These are phyloP conservation scores for Pseudochirops corinnae DNA, from an alignment of 2,797 vertebrate genomes.

Conservation along the genomic window DNA sequence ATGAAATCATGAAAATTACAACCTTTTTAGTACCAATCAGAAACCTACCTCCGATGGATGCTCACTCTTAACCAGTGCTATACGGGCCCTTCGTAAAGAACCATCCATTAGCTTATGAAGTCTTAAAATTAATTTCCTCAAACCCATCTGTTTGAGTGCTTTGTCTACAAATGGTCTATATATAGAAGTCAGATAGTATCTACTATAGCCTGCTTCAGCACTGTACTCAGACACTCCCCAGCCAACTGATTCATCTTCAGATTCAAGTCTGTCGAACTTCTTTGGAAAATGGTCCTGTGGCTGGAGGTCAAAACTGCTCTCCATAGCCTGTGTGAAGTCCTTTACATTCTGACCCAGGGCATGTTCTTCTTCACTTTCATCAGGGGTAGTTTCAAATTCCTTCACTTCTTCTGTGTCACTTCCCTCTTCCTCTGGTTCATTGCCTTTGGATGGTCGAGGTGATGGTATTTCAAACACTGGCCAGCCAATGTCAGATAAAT, in stretches of 20 bases:
- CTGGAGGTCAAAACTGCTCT: conserved; percentile 81
- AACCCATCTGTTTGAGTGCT: conserved; percentile 99
- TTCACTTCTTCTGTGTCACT: conserved; percentile 88
- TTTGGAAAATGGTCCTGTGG: conserved; percentile 81
- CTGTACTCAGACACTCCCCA: conserved; percentile 82
- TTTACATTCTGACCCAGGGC: conserved; percentile 66
- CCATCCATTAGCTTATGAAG: conserved; percentile 99
- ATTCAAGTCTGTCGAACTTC: conserved; percentile 89
- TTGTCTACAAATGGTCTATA: conserved; percentile 99
- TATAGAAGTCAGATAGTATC: conserved; percentile 94
- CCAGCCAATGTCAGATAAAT: conserved; percentile 97
- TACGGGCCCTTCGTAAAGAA: conserved; percentile 95
- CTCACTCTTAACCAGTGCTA: conserved; percentile 92
- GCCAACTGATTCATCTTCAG: conserved; percentile 90
- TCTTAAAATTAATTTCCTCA: conserved; percentile 97
- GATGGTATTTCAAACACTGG: conserved; percentile 99
- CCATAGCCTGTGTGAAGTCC: conserved; percentile 74
- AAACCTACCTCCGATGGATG: conserved; percentile 92
- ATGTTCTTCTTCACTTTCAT: conserved; percentile 91
- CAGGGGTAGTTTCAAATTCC: conserved; percentile 89
- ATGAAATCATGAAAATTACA: not conserved
- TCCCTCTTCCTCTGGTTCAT: conserved; percentile 89
- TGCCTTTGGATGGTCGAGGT: conserved; percentile 92
- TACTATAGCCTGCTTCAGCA: conserved; percentile 84
- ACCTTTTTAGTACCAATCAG: not conserved